Evolutionary conservation across 2,888 invertebrate genomes (phyloP).

Genomic region (Morpho deidamia): DNA sequence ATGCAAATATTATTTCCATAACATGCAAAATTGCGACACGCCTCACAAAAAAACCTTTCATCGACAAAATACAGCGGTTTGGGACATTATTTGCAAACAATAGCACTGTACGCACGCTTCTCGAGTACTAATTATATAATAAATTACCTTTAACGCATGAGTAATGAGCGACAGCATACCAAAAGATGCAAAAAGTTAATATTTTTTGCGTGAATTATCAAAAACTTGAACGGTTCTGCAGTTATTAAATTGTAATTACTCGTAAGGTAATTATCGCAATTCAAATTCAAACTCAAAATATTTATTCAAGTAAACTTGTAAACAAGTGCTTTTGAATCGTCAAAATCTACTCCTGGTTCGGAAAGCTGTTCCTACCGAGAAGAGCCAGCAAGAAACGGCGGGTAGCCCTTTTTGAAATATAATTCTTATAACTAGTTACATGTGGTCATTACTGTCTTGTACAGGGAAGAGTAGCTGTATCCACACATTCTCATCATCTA

Average conservation of each 20-base stretch:
- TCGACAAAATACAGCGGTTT: constrained; percentile 6
- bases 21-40: constrained; percentile 4
- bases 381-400: too few species aligned
- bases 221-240: neutral
- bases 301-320: too few species aligned
- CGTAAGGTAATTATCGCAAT: too few species aligned
- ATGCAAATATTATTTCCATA: neutral
- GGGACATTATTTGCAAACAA: constrained; percentile 25
- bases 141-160: constrained; percentile 18
- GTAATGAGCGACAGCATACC: constrained; percentile 1
- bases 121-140: constrained; percentile 23
- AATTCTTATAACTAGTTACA: too few species aligned
- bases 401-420: too few species aligned
- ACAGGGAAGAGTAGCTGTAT: too few species aligned
- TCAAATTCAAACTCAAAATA: too few species aligned
- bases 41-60: constrained; percentile 16
- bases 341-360: too few species aligned
- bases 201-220: neutral
- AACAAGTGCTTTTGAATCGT: too few species aligned
- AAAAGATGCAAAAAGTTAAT: neutral
- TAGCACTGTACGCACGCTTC: constrained; percentile 15
- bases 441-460: too few species aligned
- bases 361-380: too few species aligned
- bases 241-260: neutral
- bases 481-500: too few species aligned